Conservation (phyloP, 2,113 vertebrate species). For the Psittacula cyanocephala region DNA sequence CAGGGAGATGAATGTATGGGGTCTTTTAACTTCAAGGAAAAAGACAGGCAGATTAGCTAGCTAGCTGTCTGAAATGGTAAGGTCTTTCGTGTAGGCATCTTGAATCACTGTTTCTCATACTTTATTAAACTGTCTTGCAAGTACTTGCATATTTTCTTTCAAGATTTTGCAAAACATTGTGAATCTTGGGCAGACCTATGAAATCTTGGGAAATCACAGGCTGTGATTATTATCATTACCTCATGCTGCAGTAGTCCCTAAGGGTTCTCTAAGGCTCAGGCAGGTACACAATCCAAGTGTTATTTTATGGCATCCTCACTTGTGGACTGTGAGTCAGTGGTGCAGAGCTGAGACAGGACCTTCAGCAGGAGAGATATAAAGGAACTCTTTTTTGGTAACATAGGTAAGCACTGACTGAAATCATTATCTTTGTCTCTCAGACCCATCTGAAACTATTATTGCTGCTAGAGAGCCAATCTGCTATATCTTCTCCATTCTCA, state of each 20-base stretch:
- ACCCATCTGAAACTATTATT: not conserved
- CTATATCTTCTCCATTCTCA: not conserved
- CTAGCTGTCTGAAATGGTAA: not conserved
- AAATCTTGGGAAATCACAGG: not conserved
- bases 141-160: not conserved
- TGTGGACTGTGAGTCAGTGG: not conserved
- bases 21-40: not conserved
- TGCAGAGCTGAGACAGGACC: not conserved
- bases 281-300: not conserved
- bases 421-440: not conserved
- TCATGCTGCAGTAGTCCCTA: not conserved
- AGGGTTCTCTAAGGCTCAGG: not conserved
- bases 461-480: not conserved
- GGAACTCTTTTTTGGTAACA: not conserved
- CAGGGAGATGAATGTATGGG: not conserved
- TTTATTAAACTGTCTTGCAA: not conserved
- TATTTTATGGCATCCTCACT: not conserved
- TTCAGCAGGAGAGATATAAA: not conserved
- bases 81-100: not conserved
- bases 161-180: not conserved
- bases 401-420: not conserved
- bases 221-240: not conserved
- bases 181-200: not conserved
- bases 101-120: not conserved
- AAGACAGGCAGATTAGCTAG: not conserved